phyloP scores from a whole-genome alignment of 2,113 vertebrate genomes.

The Colius striatus region DNA sequence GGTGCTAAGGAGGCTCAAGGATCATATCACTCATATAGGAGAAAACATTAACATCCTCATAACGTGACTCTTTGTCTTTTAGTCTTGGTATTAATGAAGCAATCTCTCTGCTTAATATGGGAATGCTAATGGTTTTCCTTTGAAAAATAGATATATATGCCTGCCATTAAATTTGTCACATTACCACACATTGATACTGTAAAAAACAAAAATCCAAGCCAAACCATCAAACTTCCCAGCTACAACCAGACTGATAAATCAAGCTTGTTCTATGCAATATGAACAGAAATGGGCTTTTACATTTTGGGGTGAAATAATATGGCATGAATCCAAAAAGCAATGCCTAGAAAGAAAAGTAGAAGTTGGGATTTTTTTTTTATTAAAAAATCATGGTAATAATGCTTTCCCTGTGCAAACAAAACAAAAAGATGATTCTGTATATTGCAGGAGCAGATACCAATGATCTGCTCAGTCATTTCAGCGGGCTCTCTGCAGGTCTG shows the following conservation, averaged over 20 bases:
- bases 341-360: neutral
- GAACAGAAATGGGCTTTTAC: conserved; percentile 11
- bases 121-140: neutral
- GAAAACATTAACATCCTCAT: neutral
- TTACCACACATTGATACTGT: neutral
- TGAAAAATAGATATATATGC: neutral
- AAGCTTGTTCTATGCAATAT: neutral
- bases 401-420: neutral
- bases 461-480: neutral
- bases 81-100: neutral
- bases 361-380: conserved; percentile 1
- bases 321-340: neutral
- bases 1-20: neutral
- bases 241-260: conserved; percentile 43
- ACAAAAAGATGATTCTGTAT: neutral
- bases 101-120: neutral
- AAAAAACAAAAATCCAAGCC: neutral
- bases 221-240: neutral
- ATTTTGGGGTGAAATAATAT: conserved; percentile 39
- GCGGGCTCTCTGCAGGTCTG: neutral
- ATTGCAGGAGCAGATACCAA: conserved; percentile 26
- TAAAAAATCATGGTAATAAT: conserved; percentile 61
- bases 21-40: neutral
- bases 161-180: neutral
- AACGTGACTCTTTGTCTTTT: neutral